Conservation (phyloP, 2,113 vertebrate species). For the Carassius carassius region DNA sequence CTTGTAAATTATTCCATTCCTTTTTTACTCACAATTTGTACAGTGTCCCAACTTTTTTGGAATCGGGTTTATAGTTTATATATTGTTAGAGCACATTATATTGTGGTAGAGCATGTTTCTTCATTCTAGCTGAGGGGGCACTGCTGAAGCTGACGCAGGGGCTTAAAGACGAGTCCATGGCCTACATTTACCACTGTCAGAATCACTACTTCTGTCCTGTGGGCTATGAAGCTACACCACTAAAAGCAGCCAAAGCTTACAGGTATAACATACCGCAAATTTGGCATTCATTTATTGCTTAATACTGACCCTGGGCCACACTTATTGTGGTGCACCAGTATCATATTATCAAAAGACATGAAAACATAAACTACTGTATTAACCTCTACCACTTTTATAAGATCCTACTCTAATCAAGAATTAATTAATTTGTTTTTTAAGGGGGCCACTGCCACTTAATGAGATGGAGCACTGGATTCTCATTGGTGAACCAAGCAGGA, state of each 20-base stretch:
- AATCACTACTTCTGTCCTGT: slow-evolving; percentile 99
- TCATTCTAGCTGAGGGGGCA: slow-evolving; percentile 84
- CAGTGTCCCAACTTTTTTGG: too few relatives aligned
- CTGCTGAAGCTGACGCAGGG: slow-evolving; percentile 90
- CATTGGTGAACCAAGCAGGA: slow-evolving; percentile 96
- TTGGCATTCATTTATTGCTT: not conserved
- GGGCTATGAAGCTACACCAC: slow-evolving; percentile 94
- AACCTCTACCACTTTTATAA: not conserved
- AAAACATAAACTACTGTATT: not conserved
- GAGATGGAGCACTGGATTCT: slow-evolving; percentile 97
- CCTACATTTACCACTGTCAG: slow-evolving; percentile 98
- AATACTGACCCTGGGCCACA: not conserved
- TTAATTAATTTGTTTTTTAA: slow-evolving; percentile 63
- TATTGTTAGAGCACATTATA: not conserved
- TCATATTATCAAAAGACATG: not conserved
- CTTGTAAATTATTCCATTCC: too few relatives aligned
- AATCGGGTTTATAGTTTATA: not conserved
- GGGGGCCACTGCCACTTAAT: slow-evolving; percentile 82
- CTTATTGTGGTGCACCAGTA: not conserved
- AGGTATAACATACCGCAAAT: slow-evolving; percentile 71
- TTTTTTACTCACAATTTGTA: too few relatives aligned
- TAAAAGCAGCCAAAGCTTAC: slow-evolving; percentile 93
- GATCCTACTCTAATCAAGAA: not conserved
- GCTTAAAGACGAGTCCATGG: slow-evolving; percentile 91
- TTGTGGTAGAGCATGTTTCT: not conserved